These are phyloP conservation scores for Tragelaphus scriptus DNA, from an alignment of 2,113 vertebrate genomes.

Conservation along the genomic window DNA sequence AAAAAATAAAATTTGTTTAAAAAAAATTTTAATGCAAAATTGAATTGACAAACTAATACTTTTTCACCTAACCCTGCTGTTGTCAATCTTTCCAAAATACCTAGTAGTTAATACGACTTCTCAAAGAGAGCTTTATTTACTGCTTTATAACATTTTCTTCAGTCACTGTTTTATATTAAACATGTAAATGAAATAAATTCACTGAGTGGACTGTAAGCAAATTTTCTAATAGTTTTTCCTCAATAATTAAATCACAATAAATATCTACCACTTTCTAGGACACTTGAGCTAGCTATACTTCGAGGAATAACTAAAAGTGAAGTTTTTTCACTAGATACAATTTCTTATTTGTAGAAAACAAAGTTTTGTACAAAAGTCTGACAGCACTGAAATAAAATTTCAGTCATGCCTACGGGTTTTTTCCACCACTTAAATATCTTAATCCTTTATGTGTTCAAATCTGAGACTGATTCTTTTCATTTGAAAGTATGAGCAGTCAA, in stretches of 20 bases:
- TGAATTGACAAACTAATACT: not conserved
- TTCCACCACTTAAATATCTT: not conserved
- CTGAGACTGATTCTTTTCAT: not conserved
- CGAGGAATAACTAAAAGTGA: conserved; percentile 14
- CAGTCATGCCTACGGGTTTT: not conserved
- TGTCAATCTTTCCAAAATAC: not conserved
- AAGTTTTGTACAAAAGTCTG: not conserved
- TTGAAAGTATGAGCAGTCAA: not conserved
- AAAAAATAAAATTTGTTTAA: not conserved
- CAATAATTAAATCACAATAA: not conserved
- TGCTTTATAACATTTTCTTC: conserved; percentile 1
- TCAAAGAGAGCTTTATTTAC: not conserved
- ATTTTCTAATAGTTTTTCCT: not conserved
- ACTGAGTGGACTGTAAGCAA: not conserved
- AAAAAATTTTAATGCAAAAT: not conserved
- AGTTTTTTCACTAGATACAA: not conserved
- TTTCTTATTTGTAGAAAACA: conserved; percentile 1
- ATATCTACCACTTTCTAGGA: not conserved
- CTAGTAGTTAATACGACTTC: not conserved
- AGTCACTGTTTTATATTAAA: conserved; percentile 5
- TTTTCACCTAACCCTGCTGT: not conserved
- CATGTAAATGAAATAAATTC: not conserved
- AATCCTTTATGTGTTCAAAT: not conserved
- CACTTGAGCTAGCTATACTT: not conserved
- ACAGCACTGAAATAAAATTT: conserved; percentile 7